These are phyloP conservation scores for Tyto alba DNA, from an alignment of 2,113 vertebrate species.

Conservation along the genomic window DNA sequence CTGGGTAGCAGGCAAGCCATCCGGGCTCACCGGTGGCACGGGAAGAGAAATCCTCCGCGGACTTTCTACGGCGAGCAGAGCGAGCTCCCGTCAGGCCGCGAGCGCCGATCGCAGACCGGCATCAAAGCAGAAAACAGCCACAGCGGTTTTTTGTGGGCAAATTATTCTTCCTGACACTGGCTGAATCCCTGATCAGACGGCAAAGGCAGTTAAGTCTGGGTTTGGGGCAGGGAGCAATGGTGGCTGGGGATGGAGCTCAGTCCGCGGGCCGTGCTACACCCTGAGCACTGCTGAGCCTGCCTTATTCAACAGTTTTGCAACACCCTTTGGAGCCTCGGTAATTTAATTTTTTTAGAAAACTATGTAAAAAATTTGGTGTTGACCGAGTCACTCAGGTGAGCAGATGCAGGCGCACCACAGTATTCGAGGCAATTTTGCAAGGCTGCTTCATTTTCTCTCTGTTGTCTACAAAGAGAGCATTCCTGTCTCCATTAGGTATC, in stretches of 20 bases:
- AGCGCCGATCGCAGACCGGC: not conserved
- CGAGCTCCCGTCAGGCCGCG: not conserved
- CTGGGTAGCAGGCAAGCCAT: not conserved
- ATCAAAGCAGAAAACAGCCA: not conserved
- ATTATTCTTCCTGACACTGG: not conserved
- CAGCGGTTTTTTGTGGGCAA: not conserved
- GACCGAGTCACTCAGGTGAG: not conserved
- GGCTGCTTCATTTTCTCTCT: not conserved
- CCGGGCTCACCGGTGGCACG: rapidly evolving
- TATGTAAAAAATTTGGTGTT: not conserved
- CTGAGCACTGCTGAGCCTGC: rapidly evolving
- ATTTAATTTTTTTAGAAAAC: not conserved
- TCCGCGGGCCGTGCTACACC: rapidly evolving
- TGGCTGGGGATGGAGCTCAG: rapidly evolving
- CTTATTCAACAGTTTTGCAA: not conserved
- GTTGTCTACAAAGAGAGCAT: not conserved
- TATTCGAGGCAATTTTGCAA: not conserved
- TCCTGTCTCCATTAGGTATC: not conserved
- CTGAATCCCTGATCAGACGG: not conserved
- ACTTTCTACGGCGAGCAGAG: rapidly evolving
- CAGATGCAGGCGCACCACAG: rapidly evolving
- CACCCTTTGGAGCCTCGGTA: not conserved
- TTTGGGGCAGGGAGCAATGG: not conserved
- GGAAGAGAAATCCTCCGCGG: not conserved
- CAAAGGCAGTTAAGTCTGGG: not conserved